Evolutionary conservation across 2,113 vertebrate species (phyloP).

Genomic region (Pavo muticus): DNA sequence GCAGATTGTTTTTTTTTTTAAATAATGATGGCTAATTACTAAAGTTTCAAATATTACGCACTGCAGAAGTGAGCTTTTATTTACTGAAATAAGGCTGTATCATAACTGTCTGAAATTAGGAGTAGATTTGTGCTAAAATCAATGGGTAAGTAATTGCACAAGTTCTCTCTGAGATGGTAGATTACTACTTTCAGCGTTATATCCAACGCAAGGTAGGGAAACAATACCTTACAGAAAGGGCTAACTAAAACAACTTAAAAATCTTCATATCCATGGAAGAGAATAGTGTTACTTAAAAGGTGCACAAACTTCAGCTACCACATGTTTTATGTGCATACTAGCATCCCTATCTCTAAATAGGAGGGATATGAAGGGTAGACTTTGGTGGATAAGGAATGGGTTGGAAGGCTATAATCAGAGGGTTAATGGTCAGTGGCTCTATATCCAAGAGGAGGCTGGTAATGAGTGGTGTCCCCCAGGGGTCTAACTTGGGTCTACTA

Average conservation of each 20-base stretch:
- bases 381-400: no score
- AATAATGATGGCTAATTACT: neutral
- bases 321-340: neutral
- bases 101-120: neutral
- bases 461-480: no score
- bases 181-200: neutral
- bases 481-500: no score
- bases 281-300: neutral
- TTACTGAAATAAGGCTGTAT: neutral
- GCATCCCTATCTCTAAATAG: no score
- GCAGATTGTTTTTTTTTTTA: neutral
- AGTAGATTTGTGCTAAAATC: neutral
- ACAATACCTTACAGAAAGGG: neutral
- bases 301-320: neutral
- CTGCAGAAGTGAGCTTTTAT: neutral
- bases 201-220: neutral
- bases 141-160: neutral
- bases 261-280: neutral
- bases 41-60: neutral
- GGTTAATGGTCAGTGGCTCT: no score
- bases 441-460: no score
- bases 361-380: no score
- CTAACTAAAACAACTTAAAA: neutral
- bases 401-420: no score
- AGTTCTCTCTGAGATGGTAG: neutral